A percentile compares a stretch with the other conserved stretches of the same genome.
Evolutionary conservation across 1,140 invertebrate genomes (phyloP).

Genomic region (fruit fly (Drosophila melanogaster)): Release_6_plus_ISO1_MT NT_033779.5:3992501-3993000

Average conservation of each 20-base stretch:
- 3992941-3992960: conserved; percentile 39
- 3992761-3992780: conserved; percentile 7
- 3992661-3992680: conserved; percentile 64
- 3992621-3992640: conserved; percentile 37
- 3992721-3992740: conserved; percentile 3
- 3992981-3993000: conserved; percentile 12
- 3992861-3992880: conserved; percentile 41
- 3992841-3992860: conserved; percentile 4
- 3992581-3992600: background rate
- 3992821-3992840: conserved; percentile 60
- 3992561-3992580: conserved; percentile 4
- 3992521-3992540: conserved; percentile 31
- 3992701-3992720: conserved; percentile 14
- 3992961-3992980: conserved; percentile 39
- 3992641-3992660: conserved; percentile 23
- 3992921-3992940: background rate
- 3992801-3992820: conserved; percentile 41
- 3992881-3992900: conserved; percentile 10
- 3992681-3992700: conserved; percentile 18
- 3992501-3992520: conserved; percentile 43
- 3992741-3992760: conserved; percentile 12
- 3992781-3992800: conserved; percentile 20
- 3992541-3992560: conserved; percentile 53
- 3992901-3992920: background rate
- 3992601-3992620: conserved; percentile 65